Conservation (phyloP, 2,113 vertebrate genomes). For the Eudyptes chrysolophus region DNA sequence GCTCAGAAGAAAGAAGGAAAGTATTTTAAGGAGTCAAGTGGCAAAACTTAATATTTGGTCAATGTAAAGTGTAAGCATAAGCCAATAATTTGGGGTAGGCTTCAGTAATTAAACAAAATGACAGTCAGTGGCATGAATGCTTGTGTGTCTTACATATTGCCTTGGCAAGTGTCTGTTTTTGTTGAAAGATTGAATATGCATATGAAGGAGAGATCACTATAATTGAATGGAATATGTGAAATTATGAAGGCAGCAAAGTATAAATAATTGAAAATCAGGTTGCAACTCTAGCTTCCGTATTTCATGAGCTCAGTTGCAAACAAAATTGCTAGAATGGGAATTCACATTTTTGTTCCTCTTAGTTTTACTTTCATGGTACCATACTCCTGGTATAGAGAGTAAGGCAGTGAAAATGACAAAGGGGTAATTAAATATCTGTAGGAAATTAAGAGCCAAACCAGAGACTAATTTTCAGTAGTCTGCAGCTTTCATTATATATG, state of each 20-base stretch:
- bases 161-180: background rate
- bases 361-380: slow-evolving; percentile 35
- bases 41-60: background rate
- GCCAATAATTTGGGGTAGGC: background rate
- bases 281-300: background rate
- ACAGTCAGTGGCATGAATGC: background rate
- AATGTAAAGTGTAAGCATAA: background rate
- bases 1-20: background rate
- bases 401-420: background rate
- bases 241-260: slow-evolving; percentile 41
- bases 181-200: background rate
- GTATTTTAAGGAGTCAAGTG: background rate
- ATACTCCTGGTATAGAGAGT: background rate
- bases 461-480: slow-evolving; percentile 7
- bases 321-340: slow-evolving; percentile 2
- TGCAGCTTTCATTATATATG: slow-evolving; percentile 1
- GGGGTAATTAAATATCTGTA: slow-evolving; percentile 27
- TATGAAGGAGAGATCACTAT: background rate
- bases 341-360: background rate
- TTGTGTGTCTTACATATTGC: background rate
- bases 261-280: slow-evolving; percentile 56
- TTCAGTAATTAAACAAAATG: background rate
- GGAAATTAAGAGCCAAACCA: slow-evolving; percentile 25
- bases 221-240: slow-evolving; percentile 36
- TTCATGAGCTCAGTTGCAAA: slow-evolving; percentile 9